phyloP scores from a whole-genome alignment of 1,140 invertebrate species.

The Drosophila bipectinata region DNA sequence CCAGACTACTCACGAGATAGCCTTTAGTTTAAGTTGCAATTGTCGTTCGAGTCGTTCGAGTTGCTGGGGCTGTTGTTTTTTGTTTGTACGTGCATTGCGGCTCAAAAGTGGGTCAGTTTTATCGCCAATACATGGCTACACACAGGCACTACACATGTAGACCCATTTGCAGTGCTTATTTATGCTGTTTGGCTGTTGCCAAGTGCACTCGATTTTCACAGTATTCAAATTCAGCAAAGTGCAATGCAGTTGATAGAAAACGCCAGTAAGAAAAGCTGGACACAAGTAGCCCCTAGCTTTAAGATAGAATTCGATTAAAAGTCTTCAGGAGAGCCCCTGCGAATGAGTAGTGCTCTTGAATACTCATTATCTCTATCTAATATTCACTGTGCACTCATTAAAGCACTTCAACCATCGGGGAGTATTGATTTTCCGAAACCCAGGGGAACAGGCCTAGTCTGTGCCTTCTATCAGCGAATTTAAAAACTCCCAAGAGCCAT shows the following conservation, averaged over 20 bases:
- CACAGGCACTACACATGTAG: slow-evolving; percentile 13
- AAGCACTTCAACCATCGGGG: not conserved
- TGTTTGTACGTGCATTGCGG: slow-evolving; percentile 48
- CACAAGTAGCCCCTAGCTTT: too few relatives aligned
- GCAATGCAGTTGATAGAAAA: too few relatives aligned
- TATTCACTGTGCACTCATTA: not conserved
- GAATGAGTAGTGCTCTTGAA: too few relatives aligned
- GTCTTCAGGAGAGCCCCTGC: too few relatives aligned
- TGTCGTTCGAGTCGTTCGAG: slow-evolving; percentile 51
- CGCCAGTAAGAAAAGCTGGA: too few relatives aligned
- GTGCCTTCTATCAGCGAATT: slow-evolving; percentile 22
- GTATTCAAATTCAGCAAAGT: slow-evolving; percentile 1
- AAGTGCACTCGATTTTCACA: slow-evolving; percentile 62
- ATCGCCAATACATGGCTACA: slow-evolving; percentile 54
- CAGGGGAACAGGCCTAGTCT: slow-evolving; percentile 2
- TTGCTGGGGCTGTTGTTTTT: slow-evolving; percentile 4
- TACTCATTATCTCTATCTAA: too few relatives aligned
- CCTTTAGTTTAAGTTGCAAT: slow-evolving; percentile 56
- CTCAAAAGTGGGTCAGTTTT: slow-evolving; percentile 75
- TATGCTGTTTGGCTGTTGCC: slow-evolving; percentile 53
- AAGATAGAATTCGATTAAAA: too few relatives aligned
- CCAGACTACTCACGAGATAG: slow-evolving; percentile 25
- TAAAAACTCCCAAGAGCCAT: not conserved
- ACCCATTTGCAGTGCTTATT: slow-evolving; percentile 35
- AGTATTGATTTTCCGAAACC: slow-evolving; percentile 1